A percentile compares a stretch with the other conserved stretches of the same genome.
phyloP scores from a whole-genome alignment of 2,888 invertebrate species.

The Drosophila flavopinicola region DNA sequence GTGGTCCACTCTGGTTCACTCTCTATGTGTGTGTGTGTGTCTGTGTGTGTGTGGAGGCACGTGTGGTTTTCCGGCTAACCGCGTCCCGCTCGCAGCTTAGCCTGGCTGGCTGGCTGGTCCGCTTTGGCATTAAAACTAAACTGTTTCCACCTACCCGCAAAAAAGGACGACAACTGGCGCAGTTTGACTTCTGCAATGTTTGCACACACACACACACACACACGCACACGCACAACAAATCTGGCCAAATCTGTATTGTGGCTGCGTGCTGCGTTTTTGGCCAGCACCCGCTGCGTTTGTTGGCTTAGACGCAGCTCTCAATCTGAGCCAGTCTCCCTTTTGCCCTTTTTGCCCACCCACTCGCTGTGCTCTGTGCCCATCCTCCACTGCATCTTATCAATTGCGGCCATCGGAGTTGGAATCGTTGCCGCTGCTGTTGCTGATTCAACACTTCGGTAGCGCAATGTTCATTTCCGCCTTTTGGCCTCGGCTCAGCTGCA shows the following conservation, averaged over 20 bases:
- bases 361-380: constrained; percentile 20
- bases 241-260: constrained; percentile 56
- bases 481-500: constrained; percentile 18
- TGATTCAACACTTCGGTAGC: constrained; percentile 73
- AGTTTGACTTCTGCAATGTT: constrained; percentile 69
- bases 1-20: constrained; percentile 67
- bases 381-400: constrained; percentile 42
- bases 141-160: constrained; percentile 79
- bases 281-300: constrained; percentile 66
- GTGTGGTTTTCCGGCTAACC: constrained; percentile 82
- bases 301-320: constrained; percentile 60
- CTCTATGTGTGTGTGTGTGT: too few species aligned
- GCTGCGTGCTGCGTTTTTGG: constrained; percentile 60
- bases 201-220: constrained; percentile 25
- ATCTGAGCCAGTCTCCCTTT: constrained; percentile 16
- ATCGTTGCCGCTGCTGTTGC: constrained; percentile 17
- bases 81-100: constrained; percentile 19
- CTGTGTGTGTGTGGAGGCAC: constrained; percentile 65
- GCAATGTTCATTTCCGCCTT: constrained; percentile 63
- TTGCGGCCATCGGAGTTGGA: constrained; percentile 43
- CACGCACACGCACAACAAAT: constrained; percentile 21
- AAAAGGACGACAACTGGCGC: constrained; percentile 74
- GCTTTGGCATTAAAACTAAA: constrained; percentile 76
- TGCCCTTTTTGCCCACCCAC: constrained; percentile 46
- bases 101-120: constrained; percentile 62